Evolutionary conservation across 1,140 invertebrate genomes (phyloP), one percentile per base, ranked within the genome.

Genomic region (Amyelois transitella): DNA sequence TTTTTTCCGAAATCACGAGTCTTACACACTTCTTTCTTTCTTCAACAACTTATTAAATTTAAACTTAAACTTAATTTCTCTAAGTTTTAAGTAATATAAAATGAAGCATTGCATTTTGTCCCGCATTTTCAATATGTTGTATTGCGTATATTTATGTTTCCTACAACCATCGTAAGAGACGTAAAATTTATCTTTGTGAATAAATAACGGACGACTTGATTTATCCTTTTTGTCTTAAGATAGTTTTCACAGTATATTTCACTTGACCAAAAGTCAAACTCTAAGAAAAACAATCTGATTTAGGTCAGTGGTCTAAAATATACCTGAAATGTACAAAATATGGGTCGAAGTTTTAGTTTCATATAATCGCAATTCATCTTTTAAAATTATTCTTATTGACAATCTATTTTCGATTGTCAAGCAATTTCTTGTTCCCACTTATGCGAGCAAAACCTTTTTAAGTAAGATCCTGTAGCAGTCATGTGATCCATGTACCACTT

Each of bases 401-500:
- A n/a, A n/a, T n/a, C n/a, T n/a, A n/a, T n/a, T n/a, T n/a, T n/a
- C n/a, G n/a, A n/a, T n/a, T n/a, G n/a, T n/a, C n/a, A n/a, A n/a
- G n/a, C 1, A n/a, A 14, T 14, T 14, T 14, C 1, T 38, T 38
- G 3, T 38, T 14, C n/a, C 17, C n/a, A 4, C 17, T 19, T 19
- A 47, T 19, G 20, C 44, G 20, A 47, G 44, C 18, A 45, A 45
- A 18, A 19, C 19, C 19, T 20, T 10, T 47, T 8, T 44, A 44
- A 6, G 17, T 44, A 6, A 44, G 10, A 3, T 19, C 3, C 3
- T 49, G 14, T 43, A 38, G 18, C 10, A 28, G 2, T 43, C 20
- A 53, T 53, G 20, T 10, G 6, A 21, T 21, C 20, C 45, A 48
- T 17, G 10, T 14, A 44, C 38, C 51, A 53, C 44, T 53, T 20